These are phyloP conservation scores for Tiliqua scincoides DNA, from an alignment of 2,113 vertebrate genomes.

Conservation along the genomic window DNA sequence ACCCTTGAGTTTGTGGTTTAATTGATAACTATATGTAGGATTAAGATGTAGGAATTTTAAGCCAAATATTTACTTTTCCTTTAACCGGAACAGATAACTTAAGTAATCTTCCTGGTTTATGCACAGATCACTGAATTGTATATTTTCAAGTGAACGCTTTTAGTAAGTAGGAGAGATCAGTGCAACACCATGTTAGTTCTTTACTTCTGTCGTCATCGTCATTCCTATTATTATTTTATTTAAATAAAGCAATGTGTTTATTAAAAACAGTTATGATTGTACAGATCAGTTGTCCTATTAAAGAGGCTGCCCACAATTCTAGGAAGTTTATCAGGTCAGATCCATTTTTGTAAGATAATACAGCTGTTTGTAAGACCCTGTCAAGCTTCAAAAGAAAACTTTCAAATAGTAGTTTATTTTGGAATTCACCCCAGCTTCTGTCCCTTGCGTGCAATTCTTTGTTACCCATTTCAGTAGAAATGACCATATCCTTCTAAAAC, in stretches of 20 bases:
- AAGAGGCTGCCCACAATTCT: conserved; percentile 53
- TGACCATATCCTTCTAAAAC: neutral
- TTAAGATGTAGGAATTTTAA: neutral
- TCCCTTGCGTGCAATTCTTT: conserved; percentile 39
- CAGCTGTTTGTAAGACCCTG: conserved; percentile 45
- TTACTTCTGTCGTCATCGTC: too few relatives aligned
- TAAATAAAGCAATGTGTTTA: neutral
- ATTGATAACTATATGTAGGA: neutral
- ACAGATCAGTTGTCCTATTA: neutral
- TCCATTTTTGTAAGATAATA: conserved; percentile 54
- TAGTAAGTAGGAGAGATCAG: too few relatives aligned
- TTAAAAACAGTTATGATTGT: neutral
- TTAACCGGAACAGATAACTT: neutral
- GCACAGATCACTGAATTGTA: neutral
- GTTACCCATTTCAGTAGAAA: conserved; percentile 9
- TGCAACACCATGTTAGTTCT: too few relatives aligned
- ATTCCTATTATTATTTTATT: too few relatives aligned
- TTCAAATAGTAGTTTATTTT: conserved; percentile 35
- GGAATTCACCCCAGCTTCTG: neutral
- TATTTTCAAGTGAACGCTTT: neutral
- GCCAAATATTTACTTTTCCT: neutral
- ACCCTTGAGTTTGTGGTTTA: neutral
- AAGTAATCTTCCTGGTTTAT: neutral
- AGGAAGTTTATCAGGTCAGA: conserved; percentile 57
- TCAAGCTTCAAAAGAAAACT: conserved; percentile 51